Conservation (phyloP, 2,888 invertebrate genomes). For the Erebia epiphron region DNA sequence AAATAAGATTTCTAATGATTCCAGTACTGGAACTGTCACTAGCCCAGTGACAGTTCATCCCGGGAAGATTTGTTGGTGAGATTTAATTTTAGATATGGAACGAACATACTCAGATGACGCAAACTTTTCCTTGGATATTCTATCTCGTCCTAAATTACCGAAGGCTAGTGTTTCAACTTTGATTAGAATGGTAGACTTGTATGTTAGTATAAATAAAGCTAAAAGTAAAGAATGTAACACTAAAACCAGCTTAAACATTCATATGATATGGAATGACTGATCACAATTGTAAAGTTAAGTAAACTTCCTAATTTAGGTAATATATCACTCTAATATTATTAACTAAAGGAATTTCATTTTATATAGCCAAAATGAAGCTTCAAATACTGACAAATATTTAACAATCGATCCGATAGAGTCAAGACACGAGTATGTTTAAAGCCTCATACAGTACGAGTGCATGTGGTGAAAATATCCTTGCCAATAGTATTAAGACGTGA, state of each 20-base stretch:
- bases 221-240: no score
- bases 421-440: slow-evolving; percentile 66
- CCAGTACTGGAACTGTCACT: slow-evolving; percentile 31
- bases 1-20: slow-evolving; percentile 10
- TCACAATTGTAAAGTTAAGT: no score
- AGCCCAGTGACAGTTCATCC: slow-evolving; percentile 41
- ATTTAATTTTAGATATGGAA: slow-evolving; percentile 81
- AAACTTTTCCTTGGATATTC: slow-evolving; percentile 26
- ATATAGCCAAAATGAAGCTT: slow-evolving; percentile 74
- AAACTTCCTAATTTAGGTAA: no score
- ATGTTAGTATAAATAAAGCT: no score
- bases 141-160: background rate
- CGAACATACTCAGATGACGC: slow-evolving; percentile 66
- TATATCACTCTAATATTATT: no score
- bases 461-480: slow-evolving; percentile 78
- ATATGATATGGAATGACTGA: no score
- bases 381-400: slow-evolving; percentile 71
- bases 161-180: background rate
- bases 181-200: background rate
- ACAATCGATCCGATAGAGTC: slow-evolving; percentile 75
- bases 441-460: slow-evolving; percentile 78
- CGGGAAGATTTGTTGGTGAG: slow-evolving; percentile 77
- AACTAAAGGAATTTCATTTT: no score
- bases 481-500: slow-evolving; percentile 79
- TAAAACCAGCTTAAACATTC: background rate